Conservation (phyloP, 2,888 invertebrate species). For the Drosophila helvetica region DNA sequence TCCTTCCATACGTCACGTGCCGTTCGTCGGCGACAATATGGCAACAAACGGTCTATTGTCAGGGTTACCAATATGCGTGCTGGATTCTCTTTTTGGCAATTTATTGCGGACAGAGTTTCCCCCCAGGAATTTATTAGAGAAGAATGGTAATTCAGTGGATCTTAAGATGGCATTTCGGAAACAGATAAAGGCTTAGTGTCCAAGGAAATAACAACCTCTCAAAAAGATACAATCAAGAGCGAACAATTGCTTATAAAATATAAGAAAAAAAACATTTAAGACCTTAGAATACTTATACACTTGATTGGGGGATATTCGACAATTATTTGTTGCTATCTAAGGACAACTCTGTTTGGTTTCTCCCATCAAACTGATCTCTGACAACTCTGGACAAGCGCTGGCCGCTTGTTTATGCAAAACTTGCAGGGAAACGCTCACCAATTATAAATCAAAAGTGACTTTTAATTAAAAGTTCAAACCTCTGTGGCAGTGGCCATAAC, state of each 20-base stretch:
- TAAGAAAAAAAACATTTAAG: background rate
- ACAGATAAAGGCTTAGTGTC: background rate
- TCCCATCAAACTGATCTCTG: constrained; percentile 31
- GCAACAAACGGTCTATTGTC: constrained; percentile 59
- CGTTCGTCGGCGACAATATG: constrained; percentile 65
- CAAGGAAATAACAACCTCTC: background rate
- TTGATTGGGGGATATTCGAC: background rate
- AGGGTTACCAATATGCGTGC: constrained; percentile 56
- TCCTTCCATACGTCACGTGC: constrained; percentile 61
- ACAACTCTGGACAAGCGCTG: constrained; percentile 20
- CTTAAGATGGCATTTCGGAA: background rate
- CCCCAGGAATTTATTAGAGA: constrained; percentile 10
- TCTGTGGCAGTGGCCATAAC: constrained; percentile 37
- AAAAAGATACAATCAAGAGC: background rate
- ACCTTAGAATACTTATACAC: background rate
- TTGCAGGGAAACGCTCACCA: constrained; percentile 52
- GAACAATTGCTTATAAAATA: too few relatives aligned
- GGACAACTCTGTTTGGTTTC: constrained; percentile 1
- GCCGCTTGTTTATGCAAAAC: constrained; percentile 55
- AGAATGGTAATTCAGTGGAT: constrained; percentile 3
- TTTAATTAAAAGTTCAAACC: constrained; percentile 79
- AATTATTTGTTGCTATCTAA: background rate
- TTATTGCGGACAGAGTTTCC: constrained; percentile 9
- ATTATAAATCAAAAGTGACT: constrained; percentile 80
- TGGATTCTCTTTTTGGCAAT: constrained; percentile 35